These are phyloP conservation scores for Iphiclides podalirius DNA, from an alignment of 2,888 invertebrate genomes.

Conservation along the genomic window DNA sequence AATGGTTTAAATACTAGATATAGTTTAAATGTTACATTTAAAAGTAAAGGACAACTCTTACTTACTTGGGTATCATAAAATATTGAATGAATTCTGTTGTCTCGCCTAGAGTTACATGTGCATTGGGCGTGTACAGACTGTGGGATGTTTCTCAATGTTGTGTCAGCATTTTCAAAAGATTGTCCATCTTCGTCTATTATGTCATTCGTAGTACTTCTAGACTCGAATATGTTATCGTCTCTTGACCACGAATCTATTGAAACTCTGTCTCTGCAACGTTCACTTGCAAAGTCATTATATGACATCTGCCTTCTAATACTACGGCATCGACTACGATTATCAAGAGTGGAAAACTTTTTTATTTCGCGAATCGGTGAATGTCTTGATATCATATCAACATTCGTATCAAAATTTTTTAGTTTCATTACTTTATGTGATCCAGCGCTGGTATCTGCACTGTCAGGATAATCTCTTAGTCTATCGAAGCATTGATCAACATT, in stretches of 20 bases:
- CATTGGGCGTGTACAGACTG: conserved; percentile 57
- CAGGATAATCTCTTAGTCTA: conserved; percentile 60
- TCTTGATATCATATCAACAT: conserved; percentile 55
- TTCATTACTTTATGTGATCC: conserved; percentile 55
- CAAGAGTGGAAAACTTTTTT: conserved; percentile 71
- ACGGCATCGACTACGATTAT: conserved; percentile 70
- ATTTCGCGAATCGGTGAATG: conserved; percentile 54
- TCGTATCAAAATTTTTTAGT: conserved; percentile 68
- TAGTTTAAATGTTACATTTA: too few relatives aligned
- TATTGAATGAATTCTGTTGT: conserved; percentile 59
- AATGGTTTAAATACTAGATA: too few relatives aligned
- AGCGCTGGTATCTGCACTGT: conserved; percentile 44
- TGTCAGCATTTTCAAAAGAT: conserved; percentile 62
- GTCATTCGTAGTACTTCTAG: conserved; percentile 57
- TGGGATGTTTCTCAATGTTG: conserved; percentile 49
- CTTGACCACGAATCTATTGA: conserved; percentile 55
- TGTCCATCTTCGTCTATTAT: conserved; percentile 59
- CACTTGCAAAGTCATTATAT: conserved; percentile 73
- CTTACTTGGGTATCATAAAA: conserved; percentile 73
- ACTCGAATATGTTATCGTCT: conserved; percentile 54
- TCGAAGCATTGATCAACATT: conserved; percentile 76
- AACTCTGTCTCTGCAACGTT: conserved; percentile 60
- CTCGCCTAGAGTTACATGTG: conserved; percentile 58
- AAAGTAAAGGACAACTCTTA: too few relatives aligned
- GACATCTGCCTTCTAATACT: conserved; percentile 74